These are phyloP conservation scores for Amiota communis DNA, from an alignment of 2,888 invertebrate species.

Conservation along the genomic window DNA sequence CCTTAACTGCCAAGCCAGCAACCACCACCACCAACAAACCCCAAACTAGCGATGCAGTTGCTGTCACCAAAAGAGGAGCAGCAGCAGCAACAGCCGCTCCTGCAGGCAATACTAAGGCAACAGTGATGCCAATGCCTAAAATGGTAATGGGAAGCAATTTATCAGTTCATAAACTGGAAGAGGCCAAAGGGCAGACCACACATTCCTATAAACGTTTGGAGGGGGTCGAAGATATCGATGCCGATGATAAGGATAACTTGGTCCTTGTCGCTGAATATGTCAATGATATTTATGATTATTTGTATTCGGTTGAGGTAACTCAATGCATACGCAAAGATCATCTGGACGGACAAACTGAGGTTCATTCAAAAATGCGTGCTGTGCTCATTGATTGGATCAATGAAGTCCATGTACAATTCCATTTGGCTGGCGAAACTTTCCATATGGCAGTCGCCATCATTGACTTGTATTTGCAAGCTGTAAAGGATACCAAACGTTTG, in stretches of 20 bases:
- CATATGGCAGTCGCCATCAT: conserved; percentile 90
- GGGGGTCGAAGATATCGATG: conserved; percentile 82
- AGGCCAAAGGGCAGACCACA: background rate
- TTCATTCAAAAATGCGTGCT: conserved; percentile 89
- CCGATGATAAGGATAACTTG: conserved; percentile 82
- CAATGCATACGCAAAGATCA: conserved; percentile 80
- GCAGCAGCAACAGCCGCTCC: conserved; percentile 31
- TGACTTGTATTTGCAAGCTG: conserved; percentile 85
- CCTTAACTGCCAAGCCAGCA: conserved; percentile 53
- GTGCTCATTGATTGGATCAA: conserved; percentile 95
- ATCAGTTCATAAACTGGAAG: conserved; percentile 28
- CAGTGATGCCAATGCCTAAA: background rate
- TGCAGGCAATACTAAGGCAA: conserved; percentile 24
- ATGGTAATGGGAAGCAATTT: background rate
- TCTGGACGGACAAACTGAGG: conserved; percentile 78
- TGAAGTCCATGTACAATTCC: conserved; percentile 91
- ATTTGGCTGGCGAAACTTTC: conserved; percentile 89
- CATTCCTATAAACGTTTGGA: conserved; percentile 57
- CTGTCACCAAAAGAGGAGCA: conserved; percentile 24
- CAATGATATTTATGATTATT: conserved; percentile 90
- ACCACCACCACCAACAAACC: background rate
- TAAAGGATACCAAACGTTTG: conserved; percentile 78
- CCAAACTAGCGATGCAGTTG: conserved; percentile 30
- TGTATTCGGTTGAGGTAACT: conserved; percentile 82
- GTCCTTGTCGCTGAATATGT: conserved; percentile 88